Percentiles rank a stretch among this genome's conserved stretches.
These are phyloP conservation scores for Neocloeon triangulifer DNA, from an alignment of 1,140 invertebrate genomes.

Conservation along the genomic window DNA sequence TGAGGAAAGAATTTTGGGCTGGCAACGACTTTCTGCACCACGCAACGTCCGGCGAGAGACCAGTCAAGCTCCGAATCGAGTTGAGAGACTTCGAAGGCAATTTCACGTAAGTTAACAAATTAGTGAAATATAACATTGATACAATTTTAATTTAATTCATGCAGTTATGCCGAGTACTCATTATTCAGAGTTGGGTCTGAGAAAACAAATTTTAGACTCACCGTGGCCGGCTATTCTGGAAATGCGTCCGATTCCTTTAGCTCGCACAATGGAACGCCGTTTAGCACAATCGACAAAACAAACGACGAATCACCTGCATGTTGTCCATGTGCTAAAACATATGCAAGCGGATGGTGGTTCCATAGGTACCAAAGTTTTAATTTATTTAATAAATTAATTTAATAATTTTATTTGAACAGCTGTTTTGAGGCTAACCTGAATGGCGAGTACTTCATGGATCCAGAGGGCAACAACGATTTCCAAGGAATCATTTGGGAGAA, in stretches of 20 bases:
- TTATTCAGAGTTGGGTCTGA: constrained; percentile 20
- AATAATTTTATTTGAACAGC: too few species aligned
- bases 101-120: too few species aligned
- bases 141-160: too few species aligned
- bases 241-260: constrained; percentile 29
- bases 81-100: too few species aligned
- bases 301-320: constrained; percentile 26
- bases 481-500: constrained; percentile 35
- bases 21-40: too few species aligned
- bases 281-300: constrained; percentile 31
- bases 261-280: constrained; percentile 27
- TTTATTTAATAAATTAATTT: too few species aligned
- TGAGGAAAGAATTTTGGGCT: too few species aligned
- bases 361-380: too few species aligned
- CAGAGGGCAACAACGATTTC: constrained; percentile 22
- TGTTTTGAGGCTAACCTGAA: constrained; percentile 36
- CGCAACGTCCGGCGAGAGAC: too few species aligned
- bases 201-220: constrained; percentile 24
- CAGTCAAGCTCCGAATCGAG: too few species aligned
- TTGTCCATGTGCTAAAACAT: constrained; percentile 24
- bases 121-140: too few species aligned
- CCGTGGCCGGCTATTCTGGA: constrained; percentile 24
- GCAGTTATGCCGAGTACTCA: not conserved
- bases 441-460: constrained; percentile 24
- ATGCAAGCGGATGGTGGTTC: constrained; percentile 36